Percentiles rank a stretch among this genome's conserved stretches.
phyloP scores from a whole-genome alignment of 2,797 vertebrate species.

The Fratercula arctica region DNA sequence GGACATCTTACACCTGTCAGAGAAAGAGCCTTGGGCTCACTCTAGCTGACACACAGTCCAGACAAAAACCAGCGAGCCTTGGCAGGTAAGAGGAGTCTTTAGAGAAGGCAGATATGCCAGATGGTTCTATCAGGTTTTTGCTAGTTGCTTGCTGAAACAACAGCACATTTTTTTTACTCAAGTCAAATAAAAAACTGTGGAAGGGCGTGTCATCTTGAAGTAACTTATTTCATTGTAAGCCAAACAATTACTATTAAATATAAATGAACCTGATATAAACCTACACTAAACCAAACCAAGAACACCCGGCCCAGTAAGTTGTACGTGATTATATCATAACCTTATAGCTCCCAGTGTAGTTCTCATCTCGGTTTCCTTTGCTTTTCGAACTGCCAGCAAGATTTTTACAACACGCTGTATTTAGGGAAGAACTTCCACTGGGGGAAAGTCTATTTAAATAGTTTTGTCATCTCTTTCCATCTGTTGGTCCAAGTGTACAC shows the following conservation, averaged over 20 bases:
- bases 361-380: neutral
- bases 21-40: neutral
- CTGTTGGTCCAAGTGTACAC: neutral
- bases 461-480: slow-evolving; percentile 14
- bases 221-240: neutral
- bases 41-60: neutral
- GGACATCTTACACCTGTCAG: neutral
- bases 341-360: neutral
- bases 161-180: neutral
- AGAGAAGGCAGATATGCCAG: neutral
- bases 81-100: neutral
- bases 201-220: neutral
- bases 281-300: neutral
- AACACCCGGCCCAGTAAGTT: neutral
- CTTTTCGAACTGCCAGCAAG: neutral
- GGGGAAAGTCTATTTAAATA: neutral
- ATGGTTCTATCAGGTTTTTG: neutral
- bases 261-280: neutral
- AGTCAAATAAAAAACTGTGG: neutral
- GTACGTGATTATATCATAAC: neutral
- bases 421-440: neutral
- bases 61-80: neutral
- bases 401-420: neutral
- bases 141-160: neutral
- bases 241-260: neutral